Evolutionary conservation across 2,797 vertebrate species (phyloP), one percentile per base, ranked within the genome.

Genomic region (Hydrolagus colliei): DNA sequence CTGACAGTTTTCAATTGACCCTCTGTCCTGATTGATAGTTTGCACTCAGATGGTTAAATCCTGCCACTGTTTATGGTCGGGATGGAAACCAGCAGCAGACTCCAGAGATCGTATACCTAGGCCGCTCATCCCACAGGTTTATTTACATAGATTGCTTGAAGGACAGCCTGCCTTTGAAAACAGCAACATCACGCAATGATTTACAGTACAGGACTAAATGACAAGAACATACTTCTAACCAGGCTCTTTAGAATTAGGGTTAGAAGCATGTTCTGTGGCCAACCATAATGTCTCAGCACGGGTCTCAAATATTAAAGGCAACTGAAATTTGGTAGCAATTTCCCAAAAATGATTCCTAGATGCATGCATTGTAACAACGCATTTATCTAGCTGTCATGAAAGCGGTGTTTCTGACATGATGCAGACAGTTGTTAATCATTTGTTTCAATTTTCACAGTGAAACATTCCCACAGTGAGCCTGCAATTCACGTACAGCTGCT

Each of bases 341-440:
- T 63, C 32, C 27, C 67, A 8, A 68, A 68, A 68, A 35, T 82
- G 68, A 82, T 82, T 68, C 63, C 13, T 16, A 18, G 16, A 41
- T 82, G 68, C n/a, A 14, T 82, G 62, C 63, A 32, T 7, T 68
- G 63, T 82, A 32, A 65, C 63, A 82, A 82, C 67, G 32, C 32
- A 65, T 82, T 35, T 68, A 82, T 82, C 63, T 41, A 67, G 61
- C 77, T 79, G 77, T 79, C 77, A 79, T 65, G 63, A 65, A 62
- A 65, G 61, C 63, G 61, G n/a, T 62, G 13, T 79, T 63, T 27
- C 79, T 82, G 79, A 82, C 79, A 68, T 41, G 32, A 11, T 82
- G 22, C 32, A 67, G 79, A 82, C 68, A 82, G 79, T 68, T 82
- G 79, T 68, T 82, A 82, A 82, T 82, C 63, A 82, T 82, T 67